These are phyloP conservation scores for Stratiolaelaps scimitus DNA, from an alignment of 1,140 invertebrate species.

Conservation along the genomic window DNA sequence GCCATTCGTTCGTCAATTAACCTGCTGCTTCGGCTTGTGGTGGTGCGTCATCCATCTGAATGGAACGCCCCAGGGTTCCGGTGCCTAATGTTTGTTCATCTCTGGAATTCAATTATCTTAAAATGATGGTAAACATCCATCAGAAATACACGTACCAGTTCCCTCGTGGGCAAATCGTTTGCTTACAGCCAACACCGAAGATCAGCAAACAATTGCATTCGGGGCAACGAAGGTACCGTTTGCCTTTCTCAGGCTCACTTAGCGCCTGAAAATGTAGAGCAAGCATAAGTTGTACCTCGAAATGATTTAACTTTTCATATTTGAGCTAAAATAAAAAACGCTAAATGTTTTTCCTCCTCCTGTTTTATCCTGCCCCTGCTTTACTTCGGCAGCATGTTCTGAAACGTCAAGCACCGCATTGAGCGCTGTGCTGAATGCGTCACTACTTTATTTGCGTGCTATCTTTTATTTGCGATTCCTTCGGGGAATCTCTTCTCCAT, in stretches of 20 bases:
- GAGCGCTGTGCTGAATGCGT: background rate
- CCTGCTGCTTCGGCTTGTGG: too few species aligned
- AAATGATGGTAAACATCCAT: too few species aligned
- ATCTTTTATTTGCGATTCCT: too few species aligned
- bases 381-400: background rate
- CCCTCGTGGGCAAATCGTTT: background rate
- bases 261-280: slow-evolving; percentile 6
- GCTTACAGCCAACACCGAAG: background rate
- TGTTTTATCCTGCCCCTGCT: background rate
- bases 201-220: slow-evolving; percentile 15
- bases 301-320: background rate
- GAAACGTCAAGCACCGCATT: background rate
- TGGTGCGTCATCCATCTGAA: too few species aligned
- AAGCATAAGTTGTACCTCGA: background rate
- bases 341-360: too few species aligned
- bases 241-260: background rate
- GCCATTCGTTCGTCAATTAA: too few species aligned
- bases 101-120: too few species aligned
- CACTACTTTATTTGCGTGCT: too few species aligned
- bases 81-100: too few species aligned
- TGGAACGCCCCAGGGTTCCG: too few species aligned
- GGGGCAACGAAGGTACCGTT: slow-evolving; percentile 10
- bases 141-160: slow-evolving; percentile 13
- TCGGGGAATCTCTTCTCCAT: too few species aligned
- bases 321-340: too few species aligned